A percentile compares a stretch with the other conserved stretches of the same genome.
Evolutionary conservation across 2,113 vertebrate genomes (phyloP).

Genomic region (Pterocles burchelli): DNA sequence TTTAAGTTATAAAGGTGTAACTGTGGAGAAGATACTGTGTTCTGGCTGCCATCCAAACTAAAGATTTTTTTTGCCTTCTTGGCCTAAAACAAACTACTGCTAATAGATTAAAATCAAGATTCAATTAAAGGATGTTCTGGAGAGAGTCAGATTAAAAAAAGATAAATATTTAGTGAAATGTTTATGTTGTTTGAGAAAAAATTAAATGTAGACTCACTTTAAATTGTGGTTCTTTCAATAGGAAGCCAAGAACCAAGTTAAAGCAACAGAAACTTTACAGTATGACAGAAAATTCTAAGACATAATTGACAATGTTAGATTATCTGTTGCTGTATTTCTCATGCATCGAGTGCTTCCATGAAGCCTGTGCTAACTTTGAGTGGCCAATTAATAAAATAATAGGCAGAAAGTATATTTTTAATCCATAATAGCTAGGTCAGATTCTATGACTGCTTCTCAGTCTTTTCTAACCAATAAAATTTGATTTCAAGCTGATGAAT

Average conservation of each 20-base stretch:
- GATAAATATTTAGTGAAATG: slow-evolving; percentile 24
- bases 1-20: background rate
- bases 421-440: background rate
- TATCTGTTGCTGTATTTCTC: background rate
- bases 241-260: background rate
- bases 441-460: background rate
- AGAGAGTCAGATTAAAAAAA: background rate
- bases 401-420: background rate
- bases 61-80: background rate
- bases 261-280: background rate
- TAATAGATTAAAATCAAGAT: slow-evolving; percentile 11
- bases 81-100: background rate
- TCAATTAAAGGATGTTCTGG: slow-evolving; percentile 25
- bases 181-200: background rate
- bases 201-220: background rate
- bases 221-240: background rate
- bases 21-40: background rate
- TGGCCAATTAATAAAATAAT: background rate
- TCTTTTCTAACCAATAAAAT: background rate
- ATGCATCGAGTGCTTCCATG: background rate
- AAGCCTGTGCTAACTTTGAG: background rate
- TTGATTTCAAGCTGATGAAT: background rate
- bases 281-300: background rate
- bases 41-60: background rate
- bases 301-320: background rate